Evolutionary conservation across 2,113 vertebrate species (phyloP), one percentile per base, ranked within the genome.

Genomic region (Corythornis madagascariensis): DNA sequence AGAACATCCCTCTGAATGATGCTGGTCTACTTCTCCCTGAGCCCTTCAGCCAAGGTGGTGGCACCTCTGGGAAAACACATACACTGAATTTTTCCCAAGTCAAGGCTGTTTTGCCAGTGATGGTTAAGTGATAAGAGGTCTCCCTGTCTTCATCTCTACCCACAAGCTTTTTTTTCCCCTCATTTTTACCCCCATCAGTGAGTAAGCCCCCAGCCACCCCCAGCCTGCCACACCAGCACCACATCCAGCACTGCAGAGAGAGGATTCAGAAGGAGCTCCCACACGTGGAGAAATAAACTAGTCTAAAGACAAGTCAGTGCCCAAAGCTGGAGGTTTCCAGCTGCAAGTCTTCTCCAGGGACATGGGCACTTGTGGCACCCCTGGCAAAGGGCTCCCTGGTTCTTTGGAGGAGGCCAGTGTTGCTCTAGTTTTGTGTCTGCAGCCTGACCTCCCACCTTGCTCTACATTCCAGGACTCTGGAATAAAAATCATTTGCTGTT

Each of bases 401-500:
- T 61, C 20, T 24, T 69, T 42, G 22, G 67, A 80, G 50, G 63
- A 90, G 33, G 63, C 31, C 40, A 89, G 57, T 1, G 7, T 47
- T 20, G 21, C 47, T 79, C 94, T 91, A 55, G 70, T 82, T 86
- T 65, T 70, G n/a, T 20, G 6, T 22, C 42, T 45, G 50, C 31
- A 88, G 43, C 52, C 47, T 35, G 50, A 80, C 87, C 89, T 76
- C 43, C 45, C 2, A 10, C 74, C 77, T 93, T 83, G n/a, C 71
- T 95, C 74, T 93, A 43, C 86, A 50, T 75, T 76, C 71, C 31
- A 87, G n/a, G 69, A 92, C 81, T 33, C 84, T 25, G 25, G 63
- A 94, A 93, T 93, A 96, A 97, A 96, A 96, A 92, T 92, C 10
- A 86, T 92, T 93, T 93, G 55, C 83, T 92, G 64, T 77, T 95